Evolutionary conservation across 2,113 vertebrate species (phyloP).

Genomic region (Anolis sagrei): DNA sequence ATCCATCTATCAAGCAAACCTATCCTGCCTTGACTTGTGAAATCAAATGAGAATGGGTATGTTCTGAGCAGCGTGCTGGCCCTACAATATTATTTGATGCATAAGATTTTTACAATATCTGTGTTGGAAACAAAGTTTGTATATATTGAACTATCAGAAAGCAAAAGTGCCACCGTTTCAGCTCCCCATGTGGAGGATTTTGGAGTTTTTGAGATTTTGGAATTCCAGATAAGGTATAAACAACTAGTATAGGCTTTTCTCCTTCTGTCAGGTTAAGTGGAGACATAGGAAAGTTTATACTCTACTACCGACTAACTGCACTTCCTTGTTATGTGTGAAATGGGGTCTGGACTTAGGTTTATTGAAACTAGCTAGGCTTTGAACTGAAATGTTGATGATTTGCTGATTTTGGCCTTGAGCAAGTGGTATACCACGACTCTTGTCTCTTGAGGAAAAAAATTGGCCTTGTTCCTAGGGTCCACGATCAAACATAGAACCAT

Average conservation of each 20-base stretch:
- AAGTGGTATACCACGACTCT: background rate
- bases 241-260: background rate
- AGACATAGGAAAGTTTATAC: background rate
- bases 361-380: background rate
- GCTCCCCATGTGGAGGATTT: too few species aligned
- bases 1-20: too few species aligned
- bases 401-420: background rate
- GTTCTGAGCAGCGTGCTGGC: too few species aligned
- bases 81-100: too few species aligned
- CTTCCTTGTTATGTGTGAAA: background rate
- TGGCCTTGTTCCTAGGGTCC: constrained; percentile 21
- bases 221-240: too few species aligned
- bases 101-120: too few species aligned
- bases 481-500: fast-evolving
- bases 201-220: too few species aligned
- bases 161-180: too few species aligned
- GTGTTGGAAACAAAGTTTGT: too few species aligned
- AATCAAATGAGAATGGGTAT: too few species aligned
- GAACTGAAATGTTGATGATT: background rate
- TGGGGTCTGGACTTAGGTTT: background rate
- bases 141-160: too few species aligned
- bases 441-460: background rate
- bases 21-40: too few species aligned
- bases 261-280: background rate
- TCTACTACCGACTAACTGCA: background rate